Base-by-base conservation (phyloP, 1,140 invertebrate species). In the Antheraea mylitta region DNA sequence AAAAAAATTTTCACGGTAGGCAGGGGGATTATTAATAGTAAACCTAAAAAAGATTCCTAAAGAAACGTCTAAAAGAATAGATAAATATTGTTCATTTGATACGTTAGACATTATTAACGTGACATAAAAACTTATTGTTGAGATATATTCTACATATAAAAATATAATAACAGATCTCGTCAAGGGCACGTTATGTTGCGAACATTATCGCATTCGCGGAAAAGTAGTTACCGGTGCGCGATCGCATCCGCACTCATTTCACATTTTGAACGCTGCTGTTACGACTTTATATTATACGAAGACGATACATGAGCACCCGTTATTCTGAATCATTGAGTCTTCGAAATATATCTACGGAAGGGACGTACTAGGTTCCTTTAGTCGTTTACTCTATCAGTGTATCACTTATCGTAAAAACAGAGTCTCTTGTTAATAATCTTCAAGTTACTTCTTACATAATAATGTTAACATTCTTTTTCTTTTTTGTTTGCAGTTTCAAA, bases 161-260 rank as follows among this genome's bases (percentile, higher is more conserved):
- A 60, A 60, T 60, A 60, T 19, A 18, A 60, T 60, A 22, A 60
- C 13, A 60, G 9, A 60, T 60, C 45, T 53, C 45, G 45, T 16
- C 60, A 61, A 61, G 60, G 60, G 13, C 60, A n/a, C 18, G 60
- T 19, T 61, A 61, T n/a, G 10, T 8, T 61, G 3, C 60, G 60
- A 72, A 74, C 82, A 87, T 89, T 90, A 86, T 89, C 85, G 73
- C 73, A 64, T 78, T 81, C 78, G 74, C 83, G 86, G 85, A 86
- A 89, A 85, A 86, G 86, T 87, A 91, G 86, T 91, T 90, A 91
- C 87, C 87, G 89, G 87, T 83, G 71, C 67, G 74, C 78, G 83
- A 88, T 86, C 81, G 80, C 82, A 78, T 83, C 83, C 86, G 77
- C 70, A 72, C 77, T 82, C 83, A 74, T 81, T 80, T 71, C 64